Conservation (phyloP, 2,113 vertebrate species). For the Theristicus caerulescens region DNA sequence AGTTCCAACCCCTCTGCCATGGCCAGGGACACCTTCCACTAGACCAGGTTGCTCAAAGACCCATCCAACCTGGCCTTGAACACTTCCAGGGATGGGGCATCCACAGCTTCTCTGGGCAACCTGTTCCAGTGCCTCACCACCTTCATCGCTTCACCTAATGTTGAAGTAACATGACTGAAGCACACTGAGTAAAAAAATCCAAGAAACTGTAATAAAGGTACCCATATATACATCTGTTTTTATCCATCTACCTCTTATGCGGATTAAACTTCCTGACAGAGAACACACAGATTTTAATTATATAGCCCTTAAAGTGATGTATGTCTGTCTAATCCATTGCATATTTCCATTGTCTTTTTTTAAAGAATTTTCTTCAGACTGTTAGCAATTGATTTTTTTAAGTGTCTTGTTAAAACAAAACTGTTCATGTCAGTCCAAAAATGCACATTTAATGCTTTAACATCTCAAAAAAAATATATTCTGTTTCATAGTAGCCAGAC, state of each 20-base stretch:
- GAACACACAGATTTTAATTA: neutral
- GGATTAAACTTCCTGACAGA: neutral
- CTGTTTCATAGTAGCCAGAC: constrained; percentile 3
- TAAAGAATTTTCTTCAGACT: neutral
- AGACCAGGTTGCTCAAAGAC: neutral
- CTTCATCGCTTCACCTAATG: neutral
- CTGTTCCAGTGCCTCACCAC: neutral
- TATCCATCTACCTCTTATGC: neutral
- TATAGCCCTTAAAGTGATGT: neutral
- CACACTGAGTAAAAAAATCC: neutral
- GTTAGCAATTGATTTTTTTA: neutral
- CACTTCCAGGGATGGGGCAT: neutral
- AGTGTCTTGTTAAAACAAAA: neutral
- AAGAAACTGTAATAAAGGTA: neutral
- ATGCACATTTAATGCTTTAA: constrained; percentile 7
- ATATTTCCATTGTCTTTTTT: neutral
- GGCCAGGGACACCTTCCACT: neutral
- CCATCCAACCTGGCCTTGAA: neutral
- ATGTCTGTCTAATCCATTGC: neutral
- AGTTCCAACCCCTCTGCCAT: neutral
- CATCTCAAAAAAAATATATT: constrained; percentile 1
- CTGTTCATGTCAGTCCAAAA: neutral
- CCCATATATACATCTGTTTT: neutral
- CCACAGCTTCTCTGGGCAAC: neutral
- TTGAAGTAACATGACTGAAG: neutral